Percentiles rank a stretch among this genome's conserved stretches.
These are phyloP conservation scores for Prorops nasuta DNA, from an alignment of 1,140 invertebrate genomes.

Conservation along the genomic window DNA sequence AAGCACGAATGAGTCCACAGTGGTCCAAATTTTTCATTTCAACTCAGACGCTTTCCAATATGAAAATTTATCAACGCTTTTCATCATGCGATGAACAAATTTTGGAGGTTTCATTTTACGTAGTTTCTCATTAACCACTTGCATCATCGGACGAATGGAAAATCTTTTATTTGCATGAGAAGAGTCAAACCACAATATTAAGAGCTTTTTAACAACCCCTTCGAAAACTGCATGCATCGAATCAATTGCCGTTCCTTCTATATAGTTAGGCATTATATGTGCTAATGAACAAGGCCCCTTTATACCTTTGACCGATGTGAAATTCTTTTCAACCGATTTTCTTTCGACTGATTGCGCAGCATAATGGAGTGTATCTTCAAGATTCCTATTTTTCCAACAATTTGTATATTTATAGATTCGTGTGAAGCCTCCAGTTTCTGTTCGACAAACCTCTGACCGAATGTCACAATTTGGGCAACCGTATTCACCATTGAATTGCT, in stretches of 20 bases:
- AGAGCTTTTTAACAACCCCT: background rate
- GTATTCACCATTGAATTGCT: slow-evolving; percentile 3
- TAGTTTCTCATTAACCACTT: too few relatives aligned
- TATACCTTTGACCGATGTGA: background rate
- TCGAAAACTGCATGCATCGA: background rate
- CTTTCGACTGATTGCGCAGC: background rate
- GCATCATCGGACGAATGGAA: background rate
- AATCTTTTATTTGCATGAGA: background rate
- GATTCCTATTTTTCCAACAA: background rate
- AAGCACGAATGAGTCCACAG: background rate
- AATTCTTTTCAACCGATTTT: background rate
- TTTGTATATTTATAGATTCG: background rate
- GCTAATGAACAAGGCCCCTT: slow-evolving; percentile 5
- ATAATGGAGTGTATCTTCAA: background rate
- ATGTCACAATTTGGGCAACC: background rate
- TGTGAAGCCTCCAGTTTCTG: background rate
- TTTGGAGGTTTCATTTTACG: too few relatives aligned
- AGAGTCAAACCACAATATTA: slow-evolving; percentile 17
- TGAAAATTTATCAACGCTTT: too few relatives aligned
- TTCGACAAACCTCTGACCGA: background rate
- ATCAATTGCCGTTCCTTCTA: slow-evolving; percentile 1
- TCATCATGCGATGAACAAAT: too few relatives aligned
- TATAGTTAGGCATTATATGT: slow-evolving; percentile 14
- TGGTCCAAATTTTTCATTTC: background rate
- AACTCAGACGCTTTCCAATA: too few relatives aligned